These are phyloP conservation scores for Magallana angulata DNA, from an alignment of 1,140 invertebrate species.

Conservation along the genomic window DNA sequence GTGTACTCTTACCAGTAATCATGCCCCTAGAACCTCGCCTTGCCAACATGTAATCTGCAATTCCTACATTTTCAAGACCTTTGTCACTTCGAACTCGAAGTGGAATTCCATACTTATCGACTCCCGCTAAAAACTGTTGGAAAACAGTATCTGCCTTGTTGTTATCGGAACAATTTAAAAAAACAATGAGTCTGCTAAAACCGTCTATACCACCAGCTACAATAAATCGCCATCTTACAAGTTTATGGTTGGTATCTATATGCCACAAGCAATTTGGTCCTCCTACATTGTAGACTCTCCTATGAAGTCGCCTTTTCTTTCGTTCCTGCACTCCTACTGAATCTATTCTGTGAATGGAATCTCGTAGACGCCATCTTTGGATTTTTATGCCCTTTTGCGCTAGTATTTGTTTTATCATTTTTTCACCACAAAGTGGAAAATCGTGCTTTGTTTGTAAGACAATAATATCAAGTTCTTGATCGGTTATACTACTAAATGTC, in stretches of 20 bases:
- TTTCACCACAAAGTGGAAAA: conserved; percentile 48
- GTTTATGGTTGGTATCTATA: conserved; percentile 59
- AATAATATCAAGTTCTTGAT: not conserved
- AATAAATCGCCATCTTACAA: conserved; percentile 58
- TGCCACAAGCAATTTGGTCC: conserved; percentile 53
- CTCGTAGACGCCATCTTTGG: conserved; percentile 43
- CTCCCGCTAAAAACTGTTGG: conserved; percentile 19
- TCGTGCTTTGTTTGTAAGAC: conserved; percentile 23
- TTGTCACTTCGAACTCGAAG: conserved; percentile 53
- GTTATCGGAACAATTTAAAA: conserved; percentile 54
- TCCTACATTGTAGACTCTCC: conserved; percentile 49
- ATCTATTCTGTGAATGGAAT: conserved; percentile 44
- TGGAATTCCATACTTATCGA: conserved; percentile 50
- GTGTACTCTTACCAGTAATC: conserved; percentile 55
- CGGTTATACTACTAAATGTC: conserved; percentile 18
- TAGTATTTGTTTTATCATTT: conserved; percentile 32
- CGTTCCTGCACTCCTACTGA: conserved; percentile 15
- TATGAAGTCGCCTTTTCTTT: conserved; percentile 35
- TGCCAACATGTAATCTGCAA: conserved; percentile 54
- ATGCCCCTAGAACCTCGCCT: conserved; percentile 47
- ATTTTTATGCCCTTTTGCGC: conserved; percentile 39
- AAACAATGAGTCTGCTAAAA: conserved; percentile 43
- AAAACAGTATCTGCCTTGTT: conserved; percentile 57
- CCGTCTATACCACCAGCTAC: conserved; percentile 61
- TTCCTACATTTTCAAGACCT: conserved; percentile 58